These are phyloP conservation scores for Orchesella flavescens DNA, from an alignment of 2,888 invertebrate species.

Conservation along the genomic window DNA sequence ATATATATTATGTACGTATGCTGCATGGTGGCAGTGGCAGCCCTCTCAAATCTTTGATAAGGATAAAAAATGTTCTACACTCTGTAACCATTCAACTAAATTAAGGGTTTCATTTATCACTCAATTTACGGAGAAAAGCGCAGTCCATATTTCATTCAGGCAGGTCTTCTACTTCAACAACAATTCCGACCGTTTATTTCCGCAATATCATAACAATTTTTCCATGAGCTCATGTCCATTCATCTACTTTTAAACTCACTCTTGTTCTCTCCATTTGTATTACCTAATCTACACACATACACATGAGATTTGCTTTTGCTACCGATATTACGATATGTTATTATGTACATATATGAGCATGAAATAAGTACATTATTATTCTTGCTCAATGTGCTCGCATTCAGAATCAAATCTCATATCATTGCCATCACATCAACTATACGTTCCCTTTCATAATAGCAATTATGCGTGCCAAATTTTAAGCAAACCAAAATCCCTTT, in stretches of 20 bases:
- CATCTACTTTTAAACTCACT: no score
- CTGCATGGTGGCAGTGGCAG: slow-evolving; percentile 20
- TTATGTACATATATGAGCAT: not conserved
- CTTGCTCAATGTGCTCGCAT: not conserved
- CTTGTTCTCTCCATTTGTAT: not conserved
- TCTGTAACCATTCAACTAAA: slow-evolving; percentile 60
- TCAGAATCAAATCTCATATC: slow-evolving; percentile 32
- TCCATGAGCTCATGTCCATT: not conserved
- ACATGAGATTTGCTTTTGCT: not conserved
- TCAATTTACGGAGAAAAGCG: slow-evolving; percentile 64
- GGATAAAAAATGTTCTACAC: slow-evolving; percentile 52
- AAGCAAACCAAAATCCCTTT: slow-evolving; percentile 51
- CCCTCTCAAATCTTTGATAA: slow-evolving; percentile 33
- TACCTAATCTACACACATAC: not conserved
- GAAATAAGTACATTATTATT: not conserved
- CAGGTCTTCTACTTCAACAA: slow-evolving; percentile 35
- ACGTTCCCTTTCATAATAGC: no score
- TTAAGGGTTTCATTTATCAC: slow-evolving; percentile 70
- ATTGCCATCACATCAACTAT: slow-evolving; percentile 16
- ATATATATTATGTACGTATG: not conserved
- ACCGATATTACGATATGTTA: not conserved
- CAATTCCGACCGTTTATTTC: slow-evolving; percentile 53
- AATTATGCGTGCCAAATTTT: slow-evolving; percentile 61
- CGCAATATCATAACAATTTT: slow-evolving; percentile 49
- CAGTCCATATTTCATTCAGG: slow-evolving; percentile 60